Evolutionary conservation across 2,797 vertebrate genomes (phyloP).

Genomic region (Siniperca obscura): DNA sequence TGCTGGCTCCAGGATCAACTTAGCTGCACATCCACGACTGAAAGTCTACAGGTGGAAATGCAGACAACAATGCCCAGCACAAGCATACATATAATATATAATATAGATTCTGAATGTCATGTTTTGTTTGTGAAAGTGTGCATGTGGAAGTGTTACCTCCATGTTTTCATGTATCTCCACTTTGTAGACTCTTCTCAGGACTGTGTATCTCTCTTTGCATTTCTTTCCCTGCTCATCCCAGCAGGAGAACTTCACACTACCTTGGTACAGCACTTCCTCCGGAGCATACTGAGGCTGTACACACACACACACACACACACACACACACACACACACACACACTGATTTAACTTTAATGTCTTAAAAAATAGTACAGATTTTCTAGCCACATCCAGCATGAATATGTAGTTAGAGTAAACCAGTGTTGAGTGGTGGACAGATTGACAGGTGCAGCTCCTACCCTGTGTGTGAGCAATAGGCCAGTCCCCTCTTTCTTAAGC

Average conservation of each 20-base stretch:
- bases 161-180: constrained; percentile 90
- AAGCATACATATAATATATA: not conserved
- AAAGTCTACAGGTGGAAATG: constrained; percentile 83
- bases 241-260: constrained; percentile 80
- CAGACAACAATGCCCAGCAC: not conserved
- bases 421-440: not conserved
- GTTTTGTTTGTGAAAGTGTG: not conserved
- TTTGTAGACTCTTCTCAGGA: constrained; percentile 86
- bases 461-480: constrained; percentile 88
- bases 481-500: constrained; percentile 84
- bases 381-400: not conserved
- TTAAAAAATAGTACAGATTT: not conserved
- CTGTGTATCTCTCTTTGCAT: constrained; percentile 88
- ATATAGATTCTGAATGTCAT: not conserved
- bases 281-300: constrained; percentile 49
- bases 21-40: constrained; percentile 85
- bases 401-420: not conserved
- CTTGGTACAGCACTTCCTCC: constrained; percentile 85
- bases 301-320: constrained; percentile 33
- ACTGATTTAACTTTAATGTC: not conserved
- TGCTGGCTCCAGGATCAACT: constrained; percentile 84
- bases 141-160: constrained; percentile 83
- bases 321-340: constrained; percentile 38
- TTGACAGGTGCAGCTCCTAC: constrained; percentile 73
- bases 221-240: constrained; percentile 89